Conservation (phyloP, 1,140 invertebrate species). For the Parapsyche elsis region DNA sequence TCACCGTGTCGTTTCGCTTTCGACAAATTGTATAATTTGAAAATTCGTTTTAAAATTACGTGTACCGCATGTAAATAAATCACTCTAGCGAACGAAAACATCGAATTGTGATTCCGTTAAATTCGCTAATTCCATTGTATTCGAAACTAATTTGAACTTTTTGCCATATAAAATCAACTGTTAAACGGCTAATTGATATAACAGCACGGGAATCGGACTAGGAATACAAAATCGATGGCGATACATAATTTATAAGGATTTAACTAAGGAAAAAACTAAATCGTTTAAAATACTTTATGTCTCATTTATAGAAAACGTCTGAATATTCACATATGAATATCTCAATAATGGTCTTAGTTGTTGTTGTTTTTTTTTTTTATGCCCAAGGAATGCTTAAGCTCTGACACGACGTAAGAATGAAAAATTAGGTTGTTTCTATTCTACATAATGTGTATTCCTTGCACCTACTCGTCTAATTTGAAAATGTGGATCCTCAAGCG, state of each 20-base stretch:
- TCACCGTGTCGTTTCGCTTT: too few species aligned
- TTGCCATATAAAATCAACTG: background rate
- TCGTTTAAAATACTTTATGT: background rate
- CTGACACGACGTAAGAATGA: constrained; percentile 3
- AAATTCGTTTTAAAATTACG: too few species aligned
- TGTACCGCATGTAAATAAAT: too few species aligned
- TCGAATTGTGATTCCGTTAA: too few species aligned
- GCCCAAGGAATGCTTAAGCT: too few species aligned
- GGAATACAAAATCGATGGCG: constrained; percentile 8
- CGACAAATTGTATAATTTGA: too few species aligned
- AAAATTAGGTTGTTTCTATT: background rate
- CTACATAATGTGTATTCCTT: background rate
- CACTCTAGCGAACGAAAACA: too few species aligned
- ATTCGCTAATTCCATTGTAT: too few species aligned
- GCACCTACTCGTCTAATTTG: background rate
- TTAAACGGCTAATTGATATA: constrained; percentile 50
- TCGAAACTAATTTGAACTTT: background rate
- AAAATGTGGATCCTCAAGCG: constrained; percentile 11
- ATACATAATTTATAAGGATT: background rate
- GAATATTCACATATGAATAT: too few species aligned
- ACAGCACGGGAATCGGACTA: constrained; percentile 36
- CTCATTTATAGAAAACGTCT: too few species aligned
- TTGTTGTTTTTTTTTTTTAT: too few species aligned
- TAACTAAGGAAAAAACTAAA: background rate
- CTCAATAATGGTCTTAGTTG: too few species aligned